phyloP scores from a whole-genome alignment of 2,797 vertebrate species.

The Valencia hispanica region DNA sequence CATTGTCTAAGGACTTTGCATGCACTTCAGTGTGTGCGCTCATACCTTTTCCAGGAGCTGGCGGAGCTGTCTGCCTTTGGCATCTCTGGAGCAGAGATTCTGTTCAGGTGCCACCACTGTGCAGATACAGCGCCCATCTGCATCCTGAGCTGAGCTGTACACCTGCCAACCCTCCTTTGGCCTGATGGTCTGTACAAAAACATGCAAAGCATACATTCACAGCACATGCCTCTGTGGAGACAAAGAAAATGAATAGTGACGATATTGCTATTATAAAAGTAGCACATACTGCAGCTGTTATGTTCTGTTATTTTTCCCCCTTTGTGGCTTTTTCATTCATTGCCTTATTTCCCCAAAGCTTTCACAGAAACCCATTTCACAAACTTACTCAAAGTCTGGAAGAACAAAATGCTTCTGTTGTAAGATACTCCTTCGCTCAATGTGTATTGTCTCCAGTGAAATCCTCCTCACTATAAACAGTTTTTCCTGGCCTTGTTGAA shows the following conservation, averaged over 20 bases:
- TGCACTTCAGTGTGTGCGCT: slow-evolving; percentile 17
- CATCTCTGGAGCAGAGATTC: slow-evolving; percentile 95
- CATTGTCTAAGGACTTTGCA: slow-evolving; percentile 21
- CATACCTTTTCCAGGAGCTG: slow-evolving; percentile 94
- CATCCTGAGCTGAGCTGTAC: slow-evolving; percentile 97
- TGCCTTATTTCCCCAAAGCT: slow-evolving; percentile 22
- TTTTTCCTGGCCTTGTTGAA: slow-evolving; percentile 66
- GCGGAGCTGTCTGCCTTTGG: slow-evolving; percentile 94
- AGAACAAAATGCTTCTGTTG: slow-evolving; percentile 45
- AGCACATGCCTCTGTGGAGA: slow-evolving; percentile 8
- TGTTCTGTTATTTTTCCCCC: slow-evolving; percentile 27
- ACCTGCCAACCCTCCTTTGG: slow-evolving; percentile 99
- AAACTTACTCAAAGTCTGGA: slow-evolving; percentile 34
- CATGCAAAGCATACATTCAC: slow-evolving; percentile 22
- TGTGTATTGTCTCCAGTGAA: slow-evolving; percentile 42
- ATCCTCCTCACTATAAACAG: slow-evolving; percentile 59
- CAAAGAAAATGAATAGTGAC: slow-evolving; percentile 6
- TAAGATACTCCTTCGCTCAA: slow-evolving; percentile 47
- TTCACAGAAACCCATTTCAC: slow-evolving; percentile 45
- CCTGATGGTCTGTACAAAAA: slow-evolving; percentile 87
- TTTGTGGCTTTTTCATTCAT: slow-evolving; percentile 28
- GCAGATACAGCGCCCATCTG: slow-evolving; percentile 96
- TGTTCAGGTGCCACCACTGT: slow-evolving; percentile 98
- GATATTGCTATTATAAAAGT: slow-evolving; percentile 29
- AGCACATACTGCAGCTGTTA: slow-evolving; percentile 14